phyloP scores from a whole-genome alignment of 92 coral and sea anemone genomes.

The Epizoanthus scotinus region DNA sequence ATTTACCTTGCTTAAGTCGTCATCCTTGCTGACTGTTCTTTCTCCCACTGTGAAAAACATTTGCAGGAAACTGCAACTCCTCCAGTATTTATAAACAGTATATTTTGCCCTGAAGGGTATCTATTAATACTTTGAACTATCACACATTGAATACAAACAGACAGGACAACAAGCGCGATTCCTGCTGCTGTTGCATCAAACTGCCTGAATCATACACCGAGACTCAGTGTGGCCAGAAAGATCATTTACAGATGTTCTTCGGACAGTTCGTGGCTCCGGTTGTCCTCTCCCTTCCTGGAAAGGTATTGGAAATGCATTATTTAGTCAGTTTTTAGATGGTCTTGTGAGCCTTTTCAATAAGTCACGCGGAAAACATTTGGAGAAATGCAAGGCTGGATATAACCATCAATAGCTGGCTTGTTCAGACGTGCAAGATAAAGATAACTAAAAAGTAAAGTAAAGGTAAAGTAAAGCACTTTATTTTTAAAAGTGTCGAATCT shows the following conservation, averaged over 20 bases:
- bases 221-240: constrained; percentile 70
- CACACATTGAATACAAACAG: constrained; percentile 34
- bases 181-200: constrained; percentile 85
- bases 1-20: too few relatives aligned
- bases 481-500: too few relatives aligned
- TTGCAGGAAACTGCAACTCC: too few relatives aligned
- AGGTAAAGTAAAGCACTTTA: too few relatives aligned
- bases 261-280: constrained; percentile 64
- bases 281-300: constrained; percentile 81
- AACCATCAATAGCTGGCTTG: too few relatives aligned
- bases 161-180: constrained; percentile 76
- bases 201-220: constrained; percentile 74
- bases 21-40: too few relatives aligned
- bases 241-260: constrained; percentile 72
- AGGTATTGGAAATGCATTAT: constrained; percentile 54
- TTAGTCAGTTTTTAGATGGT: neutral
- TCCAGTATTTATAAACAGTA: neutral
- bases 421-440: too few relatives aligned
- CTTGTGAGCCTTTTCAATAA: neutral
- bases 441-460: too few relatives aligned
- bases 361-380: neutral
- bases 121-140: neutral
- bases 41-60: too few relatives aligned
- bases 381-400: neutral
- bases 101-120: neutral